These are phyloP conservation scores for Malurus leucopterus DNA, from an alignment of 2,797 vertebrate genomes.

Conservation along the genomic window DNA sequence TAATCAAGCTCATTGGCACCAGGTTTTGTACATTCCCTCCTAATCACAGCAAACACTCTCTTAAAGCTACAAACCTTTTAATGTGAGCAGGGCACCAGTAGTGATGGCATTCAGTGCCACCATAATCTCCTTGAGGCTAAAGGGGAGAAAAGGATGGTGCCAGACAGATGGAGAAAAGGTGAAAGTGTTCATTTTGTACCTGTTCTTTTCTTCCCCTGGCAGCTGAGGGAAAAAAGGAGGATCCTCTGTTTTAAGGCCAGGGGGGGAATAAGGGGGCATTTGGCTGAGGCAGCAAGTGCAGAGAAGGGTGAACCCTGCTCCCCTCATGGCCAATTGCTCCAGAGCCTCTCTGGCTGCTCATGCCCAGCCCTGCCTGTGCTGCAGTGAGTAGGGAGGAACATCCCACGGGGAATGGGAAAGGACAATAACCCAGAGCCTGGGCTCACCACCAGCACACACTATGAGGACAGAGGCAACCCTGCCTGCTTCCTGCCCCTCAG, in stretches of 20 bases:
- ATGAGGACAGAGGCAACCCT: accelerated
- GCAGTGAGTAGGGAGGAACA: neutral
- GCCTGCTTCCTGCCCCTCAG: neutral
- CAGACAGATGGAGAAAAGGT: neutral
- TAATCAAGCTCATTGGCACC: slow-evolving; percentile 33
- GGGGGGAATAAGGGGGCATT: neutral
- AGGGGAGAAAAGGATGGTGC: neutral
- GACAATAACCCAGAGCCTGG: neutral
- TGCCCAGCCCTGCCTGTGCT: neutral
- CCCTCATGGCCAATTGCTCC: accelerated
- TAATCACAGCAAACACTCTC: neutral
- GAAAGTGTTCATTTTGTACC: neutral
- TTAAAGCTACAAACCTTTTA: neutral
- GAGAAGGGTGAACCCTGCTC: neutral
- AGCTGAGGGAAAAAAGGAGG: neutral
- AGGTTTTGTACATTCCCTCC: slow-evolving; percentile 1
- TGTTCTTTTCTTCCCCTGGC: neutral
- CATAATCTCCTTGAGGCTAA: neutral
- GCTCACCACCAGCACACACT: neutral
- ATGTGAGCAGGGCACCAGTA: neutral
- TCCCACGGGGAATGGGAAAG: accelerated
- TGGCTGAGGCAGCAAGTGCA: neutral
- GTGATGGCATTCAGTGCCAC: neutral
- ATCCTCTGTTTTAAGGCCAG: neutral
- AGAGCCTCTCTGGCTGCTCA: neutral